Percentiles rank a stretch among this genome's conserved stretches.
phyloP scores from a whole-genome alignment of 1,140 invertebrate genomes.

The Drosophila biarmipes region DNA sequence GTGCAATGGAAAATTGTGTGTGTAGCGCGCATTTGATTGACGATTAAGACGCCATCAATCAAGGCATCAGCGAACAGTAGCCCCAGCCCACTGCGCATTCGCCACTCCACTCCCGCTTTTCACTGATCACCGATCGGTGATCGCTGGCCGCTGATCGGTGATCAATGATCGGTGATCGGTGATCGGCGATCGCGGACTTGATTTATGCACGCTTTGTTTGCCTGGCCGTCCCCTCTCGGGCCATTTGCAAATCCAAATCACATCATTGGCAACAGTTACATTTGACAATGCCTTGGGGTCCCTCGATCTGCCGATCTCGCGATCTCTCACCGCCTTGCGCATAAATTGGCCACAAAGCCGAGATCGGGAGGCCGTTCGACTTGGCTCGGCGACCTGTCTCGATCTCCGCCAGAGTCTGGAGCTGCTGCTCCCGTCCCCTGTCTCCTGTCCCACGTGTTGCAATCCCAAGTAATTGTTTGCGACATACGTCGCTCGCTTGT shows the following conservation, averaged over 20 bases:
- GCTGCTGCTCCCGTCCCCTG: slow-evolving; percentile 7
- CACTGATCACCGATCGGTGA: slow-evolving; percentile 29
- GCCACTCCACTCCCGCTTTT: slow-evolving; percentile 24
- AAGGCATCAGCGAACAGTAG: slow-evolving; percentile 71
- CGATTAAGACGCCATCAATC: slow-evolving; percentile 83
- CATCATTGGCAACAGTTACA: slow-evolving; percentile 77
- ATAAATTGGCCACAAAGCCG: slow-evolving; percentile 69
- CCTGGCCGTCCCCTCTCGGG: slow-evolving; percentile 44
- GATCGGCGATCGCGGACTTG: slow-evolving; percentile 54
- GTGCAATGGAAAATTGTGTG: slow-evolving; percentile 70
- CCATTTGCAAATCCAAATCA: slow-evolving; percentile 82
- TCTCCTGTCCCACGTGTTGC: slow-evolving; percentile 58
- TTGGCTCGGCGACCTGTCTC: slow-evolving; percentile 42
- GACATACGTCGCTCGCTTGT: slow-evolving; percentile 82
- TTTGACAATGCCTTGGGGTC: slow-evolving; percentile 78
- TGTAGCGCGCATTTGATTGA: slow-evolving; percentile 81
- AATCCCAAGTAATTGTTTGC: slow-evolving; percentile 84
- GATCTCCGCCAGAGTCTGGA: slow-evolving; percentile 21
- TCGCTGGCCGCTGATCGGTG: slow-evolving; percentile 35
- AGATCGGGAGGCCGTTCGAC: neutral
- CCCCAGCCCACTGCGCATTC: neutral
- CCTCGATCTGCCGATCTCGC: slow-evolving; percentile 36
- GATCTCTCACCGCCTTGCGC: slow-evolving; percentile 48
- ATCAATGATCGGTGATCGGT: slow-evolving; percentile 51
- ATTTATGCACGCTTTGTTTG: slow-evolving; percentile 79